Base-by-base conservation (phyloP, 2,888 invertebrate genomes). In the Mechanitis mazaeus region DNA sequence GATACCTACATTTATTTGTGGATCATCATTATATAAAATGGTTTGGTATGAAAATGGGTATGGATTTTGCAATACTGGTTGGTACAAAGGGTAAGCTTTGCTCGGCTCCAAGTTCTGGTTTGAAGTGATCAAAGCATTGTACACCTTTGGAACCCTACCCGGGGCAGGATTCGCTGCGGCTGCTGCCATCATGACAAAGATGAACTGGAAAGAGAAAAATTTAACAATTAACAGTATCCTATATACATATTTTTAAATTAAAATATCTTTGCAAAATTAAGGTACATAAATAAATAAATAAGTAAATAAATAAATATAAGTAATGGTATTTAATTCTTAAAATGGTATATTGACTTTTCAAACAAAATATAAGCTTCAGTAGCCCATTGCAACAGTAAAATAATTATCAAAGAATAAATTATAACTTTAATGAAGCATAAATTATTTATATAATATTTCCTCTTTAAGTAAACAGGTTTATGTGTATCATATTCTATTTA, bases 111-210 rank as follows among this genome's bases (percentile, higher is more conserved):
- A 80, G 79, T 94, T 94, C 76, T 95, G 94, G 75, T 94, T 94
- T 4, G 94, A 94, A 3, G 94, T 94, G 76, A 95, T 94, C 61
- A 95, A 91, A 0, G 95, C 95, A 79, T 95, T 95, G 88, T 95
- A 95, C 45, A 95, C 94, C 78, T 94, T 94, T 0, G 95, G 95
- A 1, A 94, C 91, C 66, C 93, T 92, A 38, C 92, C 90, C 0
- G 93, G 88, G 3, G 90, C 89, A 2, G 84, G 82, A 2, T 80
- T 84, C 3, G 81, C 72, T 3, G 71, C 50, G 28, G 74, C 75
- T 2, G 73, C 70, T 9, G 74, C 70, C 45, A 84, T 61, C 45
- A 81, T 53, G 3, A 76, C 63, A 65, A 76, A 75, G 60, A 85
- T 68, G 46, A 86, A 72, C 89, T 89, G 86, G 46, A 84, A 77